phyloP scores from a whole-genome alignment of 2,888 invertebrate genomes.

The Leucozona laternaria region DNA sequence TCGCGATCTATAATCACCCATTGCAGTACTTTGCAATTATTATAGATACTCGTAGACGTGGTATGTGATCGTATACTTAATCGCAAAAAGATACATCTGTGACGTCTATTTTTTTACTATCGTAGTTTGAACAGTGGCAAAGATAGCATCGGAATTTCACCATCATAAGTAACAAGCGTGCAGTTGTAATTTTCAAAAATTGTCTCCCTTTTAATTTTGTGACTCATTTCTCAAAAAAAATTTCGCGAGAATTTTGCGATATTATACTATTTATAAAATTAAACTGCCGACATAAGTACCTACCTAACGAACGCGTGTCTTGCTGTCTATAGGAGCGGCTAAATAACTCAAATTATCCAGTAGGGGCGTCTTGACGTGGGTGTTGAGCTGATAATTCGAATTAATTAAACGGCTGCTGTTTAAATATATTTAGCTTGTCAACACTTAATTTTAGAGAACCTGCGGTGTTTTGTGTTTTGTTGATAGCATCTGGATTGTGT shows the following conservation, averaged over 20 bases:
- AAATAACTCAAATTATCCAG: slow-evolving; percentile 40
- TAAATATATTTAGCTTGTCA: slow-evolving; percentile 40
- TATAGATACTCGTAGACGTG: slow-evolving; percentile 16
- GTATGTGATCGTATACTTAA: slow-evolving; percentile 28
- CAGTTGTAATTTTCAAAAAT: slow-evolving; percentile 43
- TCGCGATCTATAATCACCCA: slow-evolving; percentile 45
- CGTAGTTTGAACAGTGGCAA: neutral
- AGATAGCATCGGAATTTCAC: slow-evolving; percentile 19
- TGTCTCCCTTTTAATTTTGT: slow-evolving; percentile 43
- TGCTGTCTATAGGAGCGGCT: slow-evolving; percentile 47
- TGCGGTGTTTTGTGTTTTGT: neutral
- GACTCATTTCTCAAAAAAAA: slow-evolving; percentile 41
- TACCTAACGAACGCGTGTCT: slow-evolving; percentile 66
- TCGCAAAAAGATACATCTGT: slow-evolving; percentile 40
- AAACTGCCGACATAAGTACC: slow-evolving; percentile 47
- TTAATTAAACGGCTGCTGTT: slow-evolving; percentile 50
- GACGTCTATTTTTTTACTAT: slow-evolving; percentile 56
- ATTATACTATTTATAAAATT: slow-evolving; percentile 58
- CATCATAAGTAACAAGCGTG: slow-evolving; percentile 19
- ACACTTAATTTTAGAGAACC: slow-evolving; percentile 28
- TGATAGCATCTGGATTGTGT: slow-evolving; percentile 42
- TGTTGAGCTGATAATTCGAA: slow-evolving; percentile 53
- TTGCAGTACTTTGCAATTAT: slow-evolving; percentile 25
- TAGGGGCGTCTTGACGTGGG: slow-evolving; percentile 56
- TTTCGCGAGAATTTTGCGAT: slow-evolving; percentile 68